Evolutionary conservation across 2,888 invertebrate species (phyloP), one percentile per base, ranked within the genome.

Genomic region (Drosophila mulleri): DNA sequence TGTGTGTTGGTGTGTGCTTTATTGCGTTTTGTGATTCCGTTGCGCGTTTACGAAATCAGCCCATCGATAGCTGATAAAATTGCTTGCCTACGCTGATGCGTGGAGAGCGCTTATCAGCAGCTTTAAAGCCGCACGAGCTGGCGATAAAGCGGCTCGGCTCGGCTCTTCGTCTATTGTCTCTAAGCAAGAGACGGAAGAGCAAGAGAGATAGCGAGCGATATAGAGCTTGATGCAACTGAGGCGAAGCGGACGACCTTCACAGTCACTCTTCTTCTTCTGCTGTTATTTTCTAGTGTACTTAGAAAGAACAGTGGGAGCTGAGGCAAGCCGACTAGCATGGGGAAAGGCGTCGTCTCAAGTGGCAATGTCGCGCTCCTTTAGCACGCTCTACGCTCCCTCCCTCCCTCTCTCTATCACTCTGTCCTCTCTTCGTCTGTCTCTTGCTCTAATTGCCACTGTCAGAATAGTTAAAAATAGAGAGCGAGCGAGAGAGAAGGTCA

Each of bases 221-320:
- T 23, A 23, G 48, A 64, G 32, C 48, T 56, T 32, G n/a, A 61
- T 53, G 60, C 60, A 18, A 53, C 53, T 61, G 62, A 66, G 54
- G 69, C 60, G 53, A 85, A 91, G 91, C 91, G 89, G 91, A 91
- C 91, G 91, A 91, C 91, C 91, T 92, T 92, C 91, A 91, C 88
- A 91, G 90, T 87, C 84, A 45, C 59, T 48, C 42, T 57, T 14
- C 29, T 54, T 54, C 48, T 58, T 23, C 44, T 45, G 45, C 23
- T 39, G 14, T n/a, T 26, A n/a, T 37, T 14, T 29, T 35, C 42
- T 29, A 57, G 52, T 26, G 48, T 42, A 50, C 58, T 56, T 50
- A 42, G 29, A 26, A 42, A 20, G 23, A 52, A 29, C 53, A 63
- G 50, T 23, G 48, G 32, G 32, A 11, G 32, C 32, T 29, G 32